Conservation (phyloP, 2,113 vertebrate genomes). For the Nycticorax nycticorax region DNA sequence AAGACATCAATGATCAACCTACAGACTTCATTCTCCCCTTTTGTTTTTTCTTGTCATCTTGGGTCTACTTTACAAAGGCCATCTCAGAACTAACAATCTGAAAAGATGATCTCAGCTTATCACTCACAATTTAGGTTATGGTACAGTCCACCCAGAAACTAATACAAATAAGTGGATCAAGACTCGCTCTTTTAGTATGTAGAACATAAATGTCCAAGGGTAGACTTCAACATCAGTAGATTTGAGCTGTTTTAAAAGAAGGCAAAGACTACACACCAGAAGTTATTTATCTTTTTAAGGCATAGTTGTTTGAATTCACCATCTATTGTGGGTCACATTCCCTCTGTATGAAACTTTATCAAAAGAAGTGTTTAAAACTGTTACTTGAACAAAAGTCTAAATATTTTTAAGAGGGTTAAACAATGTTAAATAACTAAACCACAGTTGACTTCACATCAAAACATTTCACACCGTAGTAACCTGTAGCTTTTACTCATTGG, state of each 20-base stretch:
- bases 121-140: accelerated
- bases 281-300: neutral
- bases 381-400: neutral
- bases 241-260: neutral
- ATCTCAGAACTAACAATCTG: neutral
- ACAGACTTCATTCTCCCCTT: neutral
- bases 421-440: neutral
- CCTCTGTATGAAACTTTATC: neutral
- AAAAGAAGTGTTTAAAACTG: neutral
- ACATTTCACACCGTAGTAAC: neutral
- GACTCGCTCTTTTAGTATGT: neutral
- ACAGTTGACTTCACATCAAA: neutral
- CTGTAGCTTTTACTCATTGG: neutral
- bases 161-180: neutral
- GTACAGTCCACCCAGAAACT: neutral
- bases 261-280: neutral
- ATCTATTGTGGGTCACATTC: neutral
- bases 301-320: neutral
- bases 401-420: neutral
- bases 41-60: neutral
- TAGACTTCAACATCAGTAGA: neutral
- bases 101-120: neutral
- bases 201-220: neutral
- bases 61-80: neutral
- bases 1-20: neutral